Base-by-base conservation (phyloP, 2,888 invertebrate species). In the Nephrotoma flavescens region DNA sequence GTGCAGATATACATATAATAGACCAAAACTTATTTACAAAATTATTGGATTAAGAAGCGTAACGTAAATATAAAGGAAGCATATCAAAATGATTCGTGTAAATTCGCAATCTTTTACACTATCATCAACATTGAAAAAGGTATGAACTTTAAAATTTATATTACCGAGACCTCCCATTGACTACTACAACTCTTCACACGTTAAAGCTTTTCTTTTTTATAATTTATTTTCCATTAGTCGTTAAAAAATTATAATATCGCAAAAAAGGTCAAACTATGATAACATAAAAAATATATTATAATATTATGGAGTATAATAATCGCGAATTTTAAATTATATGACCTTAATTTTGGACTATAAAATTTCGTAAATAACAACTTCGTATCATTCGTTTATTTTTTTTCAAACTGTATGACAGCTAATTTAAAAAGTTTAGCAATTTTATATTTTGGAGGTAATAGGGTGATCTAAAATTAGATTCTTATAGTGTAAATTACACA, bases 71-170 rank as follows among this genome's bases (percentile, higher is more conserved):
- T 57, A 71, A 31, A 71, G 31, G 42, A 42, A 15, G 42, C 42
- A 84, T 42, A 52, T 41, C 31, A 88, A 87, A 86, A 89, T 89
- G 89, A 89, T 89, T 88, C 89, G 89, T 87, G 89, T 89, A 83
- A 89, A 89, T 88, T 89, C 89, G 84, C 89, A 89, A 71, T 89
- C 89, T 86, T 89, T 89, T 86, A 89, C 88, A 87, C 88, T 89
- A 87, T 88, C 89, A 84, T 89, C 89, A 88, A 89, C 89, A 86
- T 88, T 89, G 83, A 88, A 88, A 86, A 89, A 89, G 89, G 89
- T 89, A 89, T 86, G 71, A 86, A 86, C 86, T 85, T 84, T 84
- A 12, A 15, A 71, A 71, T 71, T 71, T 31, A 71, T 71, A 9
- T 2, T 31, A 57, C 47, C 31, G n/a, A 57, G 52, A 57, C 52